phyloP scores from a whole-genome alignment of 1,140 invertebrate species.

The Anoplolepis gracilipes region DNA sequence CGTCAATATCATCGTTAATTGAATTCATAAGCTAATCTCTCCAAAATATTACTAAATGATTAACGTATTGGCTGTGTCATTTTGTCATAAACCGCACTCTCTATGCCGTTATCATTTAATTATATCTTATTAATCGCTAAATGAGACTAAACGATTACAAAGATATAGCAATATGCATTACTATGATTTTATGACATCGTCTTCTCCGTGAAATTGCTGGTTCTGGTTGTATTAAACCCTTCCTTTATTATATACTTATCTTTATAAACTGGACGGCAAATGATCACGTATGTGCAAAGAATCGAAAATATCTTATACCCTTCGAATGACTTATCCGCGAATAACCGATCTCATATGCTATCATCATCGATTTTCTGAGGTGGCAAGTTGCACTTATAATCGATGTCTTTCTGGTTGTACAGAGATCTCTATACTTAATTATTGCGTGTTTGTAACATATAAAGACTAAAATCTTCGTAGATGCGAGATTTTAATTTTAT shows the following conservation, averaged over 20 bases:
- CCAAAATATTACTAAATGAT: constrained; percentile 6
- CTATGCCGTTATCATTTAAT: background rate
- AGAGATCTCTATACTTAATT: constrained; percentile 3
- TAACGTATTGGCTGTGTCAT: background rate
- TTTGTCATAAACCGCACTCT: background rate
- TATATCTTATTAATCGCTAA: constrained; percentile 22
- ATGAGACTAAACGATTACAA: background rate
- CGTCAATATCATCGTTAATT: constrained; percentile 2
- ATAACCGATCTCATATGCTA: background rate
- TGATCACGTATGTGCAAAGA: background rate
- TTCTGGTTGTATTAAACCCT: background rate
- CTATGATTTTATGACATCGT: background rate
- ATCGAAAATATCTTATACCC: background rate
- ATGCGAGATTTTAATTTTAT: background rate
- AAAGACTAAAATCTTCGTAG: background rate
- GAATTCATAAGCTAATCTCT: background rate
- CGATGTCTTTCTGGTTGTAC: background rate
- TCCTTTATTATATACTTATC: background rate
- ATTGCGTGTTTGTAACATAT: background rate
- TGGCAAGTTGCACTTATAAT: constrained; percentile 20
- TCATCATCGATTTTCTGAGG: constrained; percentile 53
- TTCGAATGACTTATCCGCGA: background rate
- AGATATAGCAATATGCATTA: background rate
- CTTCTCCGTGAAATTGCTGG: background rate
- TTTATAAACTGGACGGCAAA: constrained; percentile 13